These are phyloP conservation scores for Calameuta pallipes DNA, from an alignment of 2,888 invertebrate species.

Conservation along the genomic window DNA sequence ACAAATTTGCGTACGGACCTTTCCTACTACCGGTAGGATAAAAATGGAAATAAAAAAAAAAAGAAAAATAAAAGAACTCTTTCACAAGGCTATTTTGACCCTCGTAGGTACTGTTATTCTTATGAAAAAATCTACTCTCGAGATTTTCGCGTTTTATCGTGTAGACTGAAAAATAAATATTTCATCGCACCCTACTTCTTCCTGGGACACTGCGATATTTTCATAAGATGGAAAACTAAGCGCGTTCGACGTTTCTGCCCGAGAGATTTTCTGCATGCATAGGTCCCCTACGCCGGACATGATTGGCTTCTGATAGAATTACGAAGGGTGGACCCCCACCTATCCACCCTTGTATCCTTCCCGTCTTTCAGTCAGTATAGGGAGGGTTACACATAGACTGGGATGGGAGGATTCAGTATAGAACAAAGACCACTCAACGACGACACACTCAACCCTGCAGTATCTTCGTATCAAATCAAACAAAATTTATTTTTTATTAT, in stretches of 20 bases:
- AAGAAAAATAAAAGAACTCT: neutral
- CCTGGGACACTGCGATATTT: conserved; percentile 37
- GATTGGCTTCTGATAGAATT: conserved; percentile 65
- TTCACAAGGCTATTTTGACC: neutral
- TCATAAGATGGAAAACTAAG: conserved; percentile 39
- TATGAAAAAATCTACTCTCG: neutral
- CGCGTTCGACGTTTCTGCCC: conserved; percentile 44
- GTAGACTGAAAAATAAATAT: conserved; percentile 22
- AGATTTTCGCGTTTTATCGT: conserved; percentile 14
- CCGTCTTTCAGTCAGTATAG: neutral
- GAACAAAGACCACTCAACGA: conserved; percentile 44
- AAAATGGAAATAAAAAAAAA: neutral
- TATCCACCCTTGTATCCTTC: neutral
- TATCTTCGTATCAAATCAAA: conserved; percentile 48
- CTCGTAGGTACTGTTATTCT: neutral
- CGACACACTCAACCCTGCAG: conserved; percentile 17
- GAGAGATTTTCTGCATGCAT: conserved; percentile 54
- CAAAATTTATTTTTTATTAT: conserved; percentile 48
- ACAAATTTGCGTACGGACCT: neutral
- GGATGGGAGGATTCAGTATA: conserved; percentile 36
- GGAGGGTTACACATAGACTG: neutral
- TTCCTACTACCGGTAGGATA: neutral
- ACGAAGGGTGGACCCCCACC: conserved; percentile 52
- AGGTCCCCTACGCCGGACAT: conserved; percentile 54
- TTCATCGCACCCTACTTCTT: conserved; percentile 15